A percentile compares a stretch with the other conserved stretches of the same genome.
Conservation (phyloP, 2,888 invertebrate genomes). For the Limnephilus lunatus region DNA sequence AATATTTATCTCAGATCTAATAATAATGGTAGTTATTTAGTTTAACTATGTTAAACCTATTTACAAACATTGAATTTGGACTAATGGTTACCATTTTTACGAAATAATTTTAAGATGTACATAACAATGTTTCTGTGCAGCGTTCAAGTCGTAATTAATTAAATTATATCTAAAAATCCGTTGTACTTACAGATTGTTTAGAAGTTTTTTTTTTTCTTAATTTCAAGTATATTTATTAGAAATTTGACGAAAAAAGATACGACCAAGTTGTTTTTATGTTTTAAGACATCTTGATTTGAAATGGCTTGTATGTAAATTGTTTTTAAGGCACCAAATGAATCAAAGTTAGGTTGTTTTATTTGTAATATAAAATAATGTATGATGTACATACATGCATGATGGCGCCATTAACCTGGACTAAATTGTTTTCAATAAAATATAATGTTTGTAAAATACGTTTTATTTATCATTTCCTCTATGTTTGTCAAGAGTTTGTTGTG, state of each 20-base stretch:
- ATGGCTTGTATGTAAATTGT: slow-evolving; percentile 26
- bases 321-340: not conserved
- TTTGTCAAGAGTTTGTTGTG: not conserved
- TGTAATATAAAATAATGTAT: not conserved
- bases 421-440: slow-evolving; percentile 31
- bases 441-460: slow-evolving; percentile 4
- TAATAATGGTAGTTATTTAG: not conserved
- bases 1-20: not conserved
- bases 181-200: not conserved
- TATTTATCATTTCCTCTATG: not conserved
- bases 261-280: slow-evolving; percentile 29
- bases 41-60: not conserved
- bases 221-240: not conserved
- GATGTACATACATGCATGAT: not conserved
- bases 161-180: not conserved
- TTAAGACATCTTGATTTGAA: slow-evolving; percentile 35
- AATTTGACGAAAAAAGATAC: not conserved
- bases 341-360: slow-evolving; percentile 13
- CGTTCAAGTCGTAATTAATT: not conserved
- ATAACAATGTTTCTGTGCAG: not conserved
- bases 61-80: slow-evolving; percentile 2
- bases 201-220: not conserved
- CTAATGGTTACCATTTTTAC: not conserved
- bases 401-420: slow-evolving; percentile 24
- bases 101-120: slow-evolving; percentile 2